Evolutionary conservation across 2,797 vertebrate species (phyloP), one percentile per base, ranked within the genome.

Genomic region (Gouania willdenowi): DNA sequence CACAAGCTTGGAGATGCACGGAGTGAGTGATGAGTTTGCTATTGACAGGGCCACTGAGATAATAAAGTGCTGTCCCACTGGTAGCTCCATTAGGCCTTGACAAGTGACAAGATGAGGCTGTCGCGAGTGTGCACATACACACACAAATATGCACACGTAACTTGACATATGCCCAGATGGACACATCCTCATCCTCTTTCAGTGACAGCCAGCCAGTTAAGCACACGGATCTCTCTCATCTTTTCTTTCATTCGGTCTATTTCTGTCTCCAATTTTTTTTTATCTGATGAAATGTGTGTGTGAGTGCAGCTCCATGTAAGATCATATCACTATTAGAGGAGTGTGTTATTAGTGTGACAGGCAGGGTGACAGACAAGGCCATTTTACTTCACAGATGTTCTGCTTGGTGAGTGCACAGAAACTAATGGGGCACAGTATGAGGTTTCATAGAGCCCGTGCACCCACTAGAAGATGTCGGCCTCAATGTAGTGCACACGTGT

Each of bases 21-120:
- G 6, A 56, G 43, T 80, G 85, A 89, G 45, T 83, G 86, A 90
- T 85, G 76, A 77, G 25, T 73, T 66, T 49, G 59, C 75, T 83
- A 87, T 88, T 87, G 86, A 87, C 86, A 88, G 82, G 72, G 85
- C 85, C 84, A 87, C 84, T 75, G 85, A 78, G 77, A 85, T 86
- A 88, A 89, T 88, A 85, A 85, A 88, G 85, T 80, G 66, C 64
- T 76, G 77, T 85, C 83, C 85, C 80, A 60, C 74, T 71, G 78
- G 79, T 79, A 70, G 79, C 77, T 77, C 85, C 82, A 88, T 88
- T 88, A 90, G 68, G 44, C 59, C 34, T 77, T 79, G 79, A 83
- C 83, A 84, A n/a, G 85, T 87, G 87, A 88, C 84, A 87, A 81
- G 82, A 77, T 68, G 67, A 71, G 71, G 67, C 74, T 79, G 69